A percentile compares a stretch with the other conserved stretches of the same genome.
Evolutionary conservation across 2,113 vertebrate genomes (phyloP).

Genomic region (Trichechus manatus): DNA sequence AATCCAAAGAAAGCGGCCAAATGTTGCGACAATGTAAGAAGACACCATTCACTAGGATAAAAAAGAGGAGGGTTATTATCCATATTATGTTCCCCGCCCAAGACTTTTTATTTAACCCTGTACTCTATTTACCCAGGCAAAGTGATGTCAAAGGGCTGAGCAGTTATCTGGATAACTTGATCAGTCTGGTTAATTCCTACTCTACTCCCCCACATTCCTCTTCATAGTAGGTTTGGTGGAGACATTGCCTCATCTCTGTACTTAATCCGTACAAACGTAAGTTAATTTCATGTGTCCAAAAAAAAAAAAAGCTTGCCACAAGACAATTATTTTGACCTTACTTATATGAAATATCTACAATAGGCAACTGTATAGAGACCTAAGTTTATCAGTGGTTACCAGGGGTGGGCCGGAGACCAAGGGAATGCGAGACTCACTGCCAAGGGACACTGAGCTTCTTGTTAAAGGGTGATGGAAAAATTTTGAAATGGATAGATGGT

Average conservation of each 20-base stretch:
- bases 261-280: slow-evolving; percentile 44
- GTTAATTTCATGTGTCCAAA: slow-evolving; percentile 40
- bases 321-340: not conserved
- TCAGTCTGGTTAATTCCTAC: not conserved
- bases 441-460: not conserved
- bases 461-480: not conserved
- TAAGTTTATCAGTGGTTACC: not conserved
- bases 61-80: slow-evolving; percentile 3
- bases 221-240: slow-evolving; percentile 10
- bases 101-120: not conserved
- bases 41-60: slow-evolving; percentile 91
- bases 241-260: slow-evolving; percentile 50
- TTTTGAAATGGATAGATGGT: not conserved
- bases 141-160: slow-evolving; percentile 45
- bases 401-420: not conserved
- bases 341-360: not conserved
- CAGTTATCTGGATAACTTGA: slow-evolving; percentile 9
- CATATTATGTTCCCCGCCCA: not conserved
- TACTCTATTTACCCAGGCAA: slow-evolving; percentile 1
- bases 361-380: not conserved
- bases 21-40: slow-evolving; percentile 92
- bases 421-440: not conserved
- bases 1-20: slow-evolving; percentile 93
- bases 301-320: not conserved
- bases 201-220: not conserved